Base-by-base conservation (phyloP, 2,888 invertebrate species). In the Nebria brevicollis region DNA sequence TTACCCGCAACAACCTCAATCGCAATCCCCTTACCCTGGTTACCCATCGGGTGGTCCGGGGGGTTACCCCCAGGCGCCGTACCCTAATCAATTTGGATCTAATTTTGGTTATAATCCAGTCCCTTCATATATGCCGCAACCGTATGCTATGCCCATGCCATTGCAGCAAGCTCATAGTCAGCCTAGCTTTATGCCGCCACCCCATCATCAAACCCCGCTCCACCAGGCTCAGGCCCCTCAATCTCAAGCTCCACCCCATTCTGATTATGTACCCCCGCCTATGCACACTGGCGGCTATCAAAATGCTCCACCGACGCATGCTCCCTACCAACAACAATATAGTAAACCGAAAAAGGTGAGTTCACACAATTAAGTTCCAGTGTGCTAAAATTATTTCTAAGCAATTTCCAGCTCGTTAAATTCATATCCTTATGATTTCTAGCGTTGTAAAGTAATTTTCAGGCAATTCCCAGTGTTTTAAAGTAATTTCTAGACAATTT, bases 191-290 rank as follows among this genome's bases (percentile, higher is more conserved):
- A 73, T 73, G 73, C 73, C 73, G 11, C 73, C 26, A 11, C 25
- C 26, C 25, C 11, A 25, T 13, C 68, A 25, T 26, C 68, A 68
- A 68, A 11, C 54, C 11, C 54, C 54, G 2, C 54, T 54, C 11
- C 54, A 20, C 34, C 72, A 54, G 66, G 75, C 15, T 13, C 26
- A 34, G 68, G 68, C n/a, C 34, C 54, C 54, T 1, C 54, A 54
- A 11, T 54, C 54, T 6, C 64, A 77, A 54, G n/a, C 72, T 77
- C 86, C 86, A 41, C 64, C 84, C 20, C 85, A 85, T 78, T 85
- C 41, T 11, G 41, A 75, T 7, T 64, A 64, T 64, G 64, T 75
- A 15, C 75, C 43, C 7, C 64, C 64, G 20, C 75, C 75, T 25
- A 25, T 42, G 8, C 64, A 75, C 13, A 13, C 75, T 1, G 34